Evolutionary conservation across 2,888 invertebrate species (phyloP).

Genomic region (Acleris holmiana): DNA sequence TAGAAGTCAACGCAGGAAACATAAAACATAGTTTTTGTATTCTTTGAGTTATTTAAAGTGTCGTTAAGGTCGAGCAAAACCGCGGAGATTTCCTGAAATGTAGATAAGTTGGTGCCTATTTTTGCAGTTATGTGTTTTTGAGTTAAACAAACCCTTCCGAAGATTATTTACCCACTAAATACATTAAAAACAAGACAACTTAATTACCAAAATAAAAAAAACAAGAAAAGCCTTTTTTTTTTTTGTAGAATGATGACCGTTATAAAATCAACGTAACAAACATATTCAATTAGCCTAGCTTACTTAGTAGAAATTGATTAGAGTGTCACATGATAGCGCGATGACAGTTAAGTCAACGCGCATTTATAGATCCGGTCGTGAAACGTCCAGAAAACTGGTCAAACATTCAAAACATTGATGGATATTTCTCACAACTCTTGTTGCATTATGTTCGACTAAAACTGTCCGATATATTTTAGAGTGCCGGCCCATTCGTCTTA

Average conservation of each 20-base stretch:
- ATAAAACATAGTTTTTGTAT: slow-evolving; percentile 29
- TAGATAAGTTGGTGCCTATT: slow-evolving; percentile 10
- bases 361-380: slow-evolving; percentile 31
- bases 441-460: slow-evolving; percentile 37
- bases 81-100: slow-evolving; percentile 29
- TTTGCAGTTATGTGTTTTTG: slow-evolving; percentile 1
- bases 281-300: slow-evolving; percentile 21
- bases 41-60: slow-evolving; percentile 35
- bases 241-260: neutral
- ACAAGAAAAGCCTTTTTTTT: neutral
- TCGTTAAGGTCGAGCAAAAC: slow-evolving; percentile 17
- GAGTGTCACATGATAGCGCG: slow-evolving; percentile 32
- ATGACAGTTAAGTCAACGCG: slow-evolving; percentile 18
- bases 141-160: neutral
- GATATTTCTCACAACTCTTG: slow-evolving; percentile 38
- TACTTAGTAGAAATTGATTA: slow-evolving; percentile 22
- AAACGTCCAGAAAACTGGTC: slow-evolving; percentile 30
- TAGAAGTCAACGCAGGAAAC: slow-evolving; percentile 5
- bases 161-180: no score
- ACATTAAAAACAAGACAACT: no score
- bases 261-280: neutral
- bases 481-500: slow-evolving; percentile 39
- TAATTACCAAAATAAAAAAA: neutral
- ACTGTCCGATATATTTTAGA: slow-evolving; percentile 40
- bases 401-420: slow-evolving; percentile 34